Evolutionary conservation across 2,797 vertebrate species (phyloP).

Genomic region (Leptodactylus fallax): DNA sequence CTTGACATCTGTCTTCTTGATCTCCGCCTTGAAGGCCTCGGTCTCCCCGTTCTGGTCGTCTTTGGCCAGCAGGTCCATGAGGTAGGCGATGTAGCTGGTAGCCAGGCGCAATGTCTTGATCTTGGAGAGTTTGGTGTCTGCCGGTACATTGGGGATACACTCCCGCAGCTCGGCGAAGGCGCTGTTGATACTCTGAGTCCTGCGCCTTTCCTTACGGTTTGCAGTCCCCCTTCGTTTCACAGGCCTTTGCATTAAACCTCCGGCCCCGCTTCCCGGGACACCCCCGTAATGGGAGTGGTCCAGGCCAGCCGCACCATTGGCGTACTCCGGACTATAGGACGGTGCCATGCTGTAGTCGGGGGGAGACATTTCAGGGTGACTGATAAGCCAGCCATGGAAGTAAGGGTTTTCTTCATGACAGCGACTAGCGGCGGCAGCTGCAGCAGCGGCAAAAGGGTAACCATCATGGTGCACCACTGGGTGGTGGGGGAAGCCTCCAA

Average conservation of each 20-base stretch:
- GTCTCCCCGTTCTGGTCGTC: constrained; percentile 95
- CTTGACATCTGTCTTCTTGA: constrained; percentile 94
- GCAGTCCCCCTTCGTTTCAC: constrained; percentile 95
- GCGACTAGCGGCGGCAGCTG: constrained; percentile 87
- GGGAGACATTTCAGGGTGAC: constrained; percentile 95
- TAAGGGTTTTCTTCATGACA: constrained; percentile 91
- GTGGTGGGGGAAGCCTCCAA: constrained; percentile 95
- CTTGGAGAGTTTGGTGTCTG: constrained; percentile 97
- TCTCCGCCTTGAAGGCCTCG: constrained; percentile 97
- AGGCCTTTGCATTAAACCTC: constrained; percentile 76
- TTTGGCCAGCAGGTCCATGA: constrained; percentile 99
- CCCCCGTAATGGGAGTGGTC: constrained; percentile 88
- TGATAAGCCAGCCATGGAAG: constrained; percentile 97
- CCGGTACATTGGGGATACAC: constrained; percentile 97
- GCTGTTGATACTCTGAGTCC: constrained; percentile 99
- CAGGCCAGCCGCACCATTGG: constrained; percentile 79
- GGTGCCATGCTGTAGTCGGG: constrained; percentile 90
- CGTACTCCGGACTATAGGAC: constrained; percentile 90
- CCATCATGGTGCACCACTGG: constrained; percentile 97
- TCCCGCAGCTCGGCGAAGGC: constrained; percentile 96
- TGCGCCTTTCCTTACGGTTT: constrained; percentile 95
- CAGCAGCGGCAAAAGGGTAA: constrained; percentile 90
- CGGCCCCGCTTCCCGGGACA: constrained; percentile 74
- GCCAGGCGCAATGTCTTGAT: constrained; percentile 96
- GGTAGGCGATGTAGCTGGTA: constrained; percentile 98